Evolutionary conservation across 2,888 invertebrate genomes (phyloP), one percentile per base, ranked within the genome.

Genomic region (Phytoseiulus persimilis): DNA sequence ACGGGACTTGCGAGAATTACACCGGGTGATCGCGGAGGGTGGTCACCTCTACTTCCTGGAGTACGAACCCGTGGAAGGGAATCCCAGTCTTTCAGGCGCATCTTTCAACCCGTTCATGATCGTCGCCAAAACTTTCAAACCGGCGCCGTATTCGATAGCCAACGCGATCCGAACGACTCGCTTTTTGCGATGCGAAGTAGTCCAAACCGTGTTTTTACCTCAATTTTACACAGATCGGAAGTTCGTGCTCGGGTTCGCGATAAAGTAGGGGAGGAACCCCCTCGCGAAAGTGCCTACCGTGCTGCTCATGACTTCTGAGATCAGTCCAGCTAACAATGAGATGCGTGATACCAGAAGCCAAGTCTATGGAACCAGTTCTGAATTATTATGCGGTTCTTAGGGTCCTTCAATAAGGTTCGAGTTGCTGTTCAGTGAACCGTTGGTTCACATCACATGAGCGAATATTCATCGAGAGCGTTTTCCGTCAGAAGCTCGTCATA

Each of bases 231-330:
- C 87, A n/a, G 87, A 87, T 32, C 87, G 87, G 28, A 33, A 87
- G 45, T 87, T 87, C 87, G 87, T 87, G 32, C 87, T 87, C 6
- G 87, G 87, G 28, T 87, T 87, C 45, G 87, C 87, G 32, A 87
- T 87, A 18, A 87, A 87, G 18, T 87, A 87, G 14, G 6, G 5
- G 11, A 87, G 33, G 28, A 46, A 46, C 14, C 46, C n/a, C n/a
- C n/a, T n/a, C n/a, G n/a, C n/a, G n/a, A n/a, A n/a, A n/a, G n/a
- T n/a, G n/a, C n/a, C n/a, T n/a, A n/a, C n/a, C n/a, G n/a, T n/a
- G n/a, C n/a, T n/a, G n/a, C n/a, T n/a, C n/a, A n/a, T n/a, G n/a
- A n/a, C n/a, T n/a, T n/a, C n/a, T n/a, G n/a, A n/a, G n/a, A n/a
- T n/a, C n/a, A n/a, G n/a, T n/a, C n/a, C n/a, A n/a, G n/a, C n/a